These are phyloP conservation scores for Anodontia alba DNA, from an alignment of 2,888 invertebrate genomes.

Conservation along the genomic window DNA sequence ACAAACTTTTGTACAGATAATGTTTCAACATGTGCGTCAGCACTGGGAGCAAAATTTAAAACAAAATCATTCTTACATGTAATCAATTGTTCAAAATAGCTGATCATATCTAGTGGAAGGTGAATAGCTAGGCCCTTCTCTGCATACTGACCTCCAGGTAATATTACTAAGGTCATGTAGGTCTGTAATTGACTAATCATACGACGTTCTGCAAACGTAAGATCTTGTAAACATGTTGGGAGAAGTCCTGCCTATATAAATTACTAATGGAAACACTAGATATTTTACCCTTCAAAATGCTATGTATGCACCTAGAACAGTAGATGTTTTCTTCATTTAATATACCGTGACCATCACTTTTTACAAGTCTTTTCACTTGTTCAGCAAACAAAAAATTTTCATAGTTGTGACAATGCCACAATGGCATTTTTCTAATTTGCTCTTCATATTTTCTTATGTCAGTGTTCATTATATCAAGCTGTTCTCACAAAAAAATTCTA, in stretches of 20 bases:
- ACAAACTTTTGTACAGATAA: slow-evolving; percentile 10
- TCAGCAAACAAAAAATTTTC: slow-evolving; percentile 24
- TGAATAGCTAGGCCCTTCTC: slow-evolving; percentile 50
- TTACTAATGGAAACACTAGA: too few species aligned
- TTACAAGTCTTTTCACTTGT: slow-evolving; percentile 8
- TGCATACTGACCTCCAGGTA: slow-evolving; percentile 50
- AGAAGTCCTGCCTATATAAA: slow-evolving; percentile 34
- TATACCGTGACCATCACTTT: neutral
- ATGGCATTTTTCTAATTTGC: slow-evolving; percentile 3
- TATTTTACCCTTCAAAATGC: neutral
- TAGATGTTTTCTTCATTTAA: neutral
- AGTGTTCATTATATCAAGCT: too few species aligned
- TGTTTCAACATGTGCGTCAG: neutral
- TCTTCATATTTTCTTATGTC: slow-evolving; percentile 25
- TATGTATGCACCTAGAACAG: neutral
- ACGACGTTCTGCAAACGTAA: slow-evolving; percentile 31
- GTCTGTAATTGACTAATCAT: slow-evolving; percentile 36
- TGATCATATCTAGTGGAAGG: slow-evolving; percentile 38
- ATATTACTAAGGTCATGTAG: slow-evolving; percentile 40
- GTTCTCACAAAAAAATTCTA: too few species aligned
- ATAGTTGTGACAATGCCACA: neutral
- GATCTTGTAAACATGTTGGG: slow-evolving; percentile 28
- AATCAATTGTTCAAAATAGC: slow-evolving; percentile 17
- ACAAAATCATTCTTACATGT: slow-evolving; percentile 12
- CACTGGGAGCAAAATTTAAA: neutral